Evolutionary conservation across 1,140 invertebrate species (phyloP).

Genomic region (Branchinecta lindahli): DNA sequence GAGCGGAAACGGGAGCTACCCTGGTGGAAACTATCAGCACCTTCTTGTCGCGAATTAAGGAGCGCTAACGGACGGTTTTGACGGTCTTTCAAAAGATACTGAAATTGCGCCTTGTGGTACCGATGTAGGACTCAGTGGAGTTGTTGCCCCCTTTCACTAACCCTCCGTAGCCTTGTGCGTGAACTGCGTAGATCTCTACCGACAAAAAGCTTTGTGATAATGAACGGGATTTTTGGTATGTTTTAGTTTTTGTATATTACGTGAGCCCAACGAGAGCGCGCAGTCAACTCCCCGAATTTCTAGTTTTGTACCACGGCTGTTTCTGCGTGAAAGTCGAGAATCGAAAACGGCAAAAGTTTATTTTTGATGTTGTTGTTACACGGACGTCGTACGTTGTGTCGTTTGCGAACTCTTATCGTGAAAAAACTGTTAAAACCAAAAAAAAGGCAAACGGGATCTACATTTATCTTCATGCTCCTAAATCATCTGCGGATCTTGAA

Average conservation of each 20-base stretch:
- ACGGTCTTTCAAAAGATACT: not conserved
- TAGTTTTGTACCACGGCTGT: conserved; percentile 1
- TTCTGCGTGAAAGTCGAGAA: not conserved
- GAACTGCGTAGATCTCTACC: too few species aligned
- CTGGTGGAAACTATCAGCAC: conserved; percentile 1
- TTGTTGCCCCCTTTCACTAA: not conserved
- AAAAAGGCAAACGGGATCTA: not conserved
- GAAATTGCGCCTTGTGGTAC: not conserved
- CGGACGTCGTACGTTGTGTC: not conserved
- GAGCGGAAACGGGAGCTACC: not conserved
- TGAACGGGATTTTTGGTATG: too few species aligned
- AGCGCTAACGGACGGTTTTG: not conserved
- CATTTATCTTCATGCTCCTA: too few species aligned
- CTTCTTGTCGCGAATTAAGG: not conserved
- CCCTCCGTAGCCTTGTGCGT: too few species aligned
- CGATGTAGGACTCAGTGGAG: not conserved
- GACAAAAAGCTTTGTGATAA: too few species aligned
- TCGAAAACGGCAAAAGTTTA: not conserved
- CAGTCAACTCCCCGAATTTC: not conserved
- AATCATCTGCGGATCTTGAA: too few species aligned
- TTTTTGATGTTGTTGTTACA: conserved; percentile 9
- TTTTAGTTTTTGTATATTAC: too few species aligned
- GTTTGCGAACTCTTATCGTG: not conserved
- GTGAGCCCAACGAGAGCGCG: too few species aligned
- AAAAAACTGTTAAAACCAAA: conserved; percentile 9